These are phyloP conservation scores for Caenorhabditis latens DNA, from an alignment of 1,140 invertebrate genomes.

Conservation along the genomic window DNA sequence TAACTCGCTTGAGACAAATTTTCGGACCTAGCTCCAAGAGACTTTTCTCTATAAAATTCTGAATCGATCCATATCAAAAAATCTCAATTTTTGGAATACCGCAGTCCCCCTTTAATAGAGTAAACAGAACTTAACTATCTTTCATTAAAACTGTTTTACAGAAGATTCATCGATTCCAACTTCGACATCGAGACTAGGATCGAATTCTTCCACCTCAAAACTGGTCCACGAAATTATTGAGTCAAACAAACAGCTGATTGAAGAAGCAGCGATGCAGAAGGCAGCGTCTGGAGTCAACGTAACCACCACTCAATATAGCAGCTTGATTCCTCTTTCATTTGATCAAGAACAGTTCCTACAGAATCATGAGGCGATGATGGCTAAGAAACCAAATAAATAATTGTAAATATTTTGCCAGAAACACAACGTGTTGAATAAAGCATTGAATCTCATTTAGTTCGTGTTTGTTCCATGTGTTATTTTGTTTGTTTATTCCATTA, in stretches of 20 bases:
- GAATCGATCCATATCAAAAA: too few relatives aligned
- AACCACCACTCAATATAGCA: neutral
- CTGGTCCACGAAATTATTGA: neutral
- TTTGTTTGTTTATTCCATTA: too few relatives aligned
- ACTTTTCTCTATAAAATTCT: too few relatives aligned
- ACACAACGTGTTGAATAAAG: neutral
- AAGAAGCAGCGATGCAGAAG: constrained; percentile 25
- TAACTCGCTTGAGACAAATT: too few relatives aligned
- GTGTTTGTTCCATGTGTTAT: too few relatives aligned
- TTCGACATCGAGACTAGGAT: neutral
- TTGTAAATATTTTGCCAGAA: neutral
- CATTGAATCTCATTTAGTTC: too few relatives aligned
- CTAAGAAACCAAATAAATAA: neutral
- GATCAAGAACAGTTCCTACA: constrained; percentile 6
- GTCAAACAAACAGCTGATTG: constrained; percentile 2
- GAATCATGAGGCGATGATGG: neutral
- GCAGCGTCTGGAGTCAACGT: neutral
- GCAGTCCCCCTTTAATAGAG: too few relatives aligned
- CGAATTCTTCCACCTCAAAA: neutral
- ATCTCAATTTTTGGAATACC: too few relatives aligned
- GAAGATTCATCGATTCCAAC: neutral
- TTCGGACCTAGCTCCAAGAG: too few relatives aligned
- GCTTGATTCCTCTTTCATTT: neutral
- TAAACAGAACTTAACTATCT: too few relatives aligned
- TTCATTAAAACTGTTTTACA: neutral